Percentiles rank a stretch among this genome's conserved stretches.
Evolutionary conservation across 2,888 invertebrate species (phyloP).

Genomic region (Plebejus melissa): DNA sequence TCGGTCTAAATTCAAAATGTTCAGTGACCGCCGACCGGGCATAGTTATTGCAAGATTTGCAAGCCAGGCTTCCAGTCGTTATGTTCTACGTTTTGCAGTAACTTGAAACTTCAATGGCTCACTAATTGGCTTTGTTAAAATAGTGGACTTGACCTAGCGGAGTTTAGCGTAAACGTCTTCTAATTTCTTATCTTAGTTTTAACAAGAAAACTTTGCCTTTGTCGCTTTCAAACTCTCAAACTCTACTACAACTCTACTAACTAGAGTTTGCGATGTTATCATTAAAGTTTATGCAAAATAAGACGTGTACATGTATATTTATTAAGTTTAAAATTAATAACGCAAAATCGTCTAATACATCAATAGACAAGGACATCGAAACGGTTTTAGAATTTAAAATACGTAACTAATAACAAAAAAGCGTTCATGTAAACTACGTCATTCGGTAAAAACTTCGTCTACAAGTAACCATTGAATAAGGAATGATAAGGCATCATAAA

Average conservation of each 20-base stretch:
- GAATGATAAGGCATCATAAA: background rate
- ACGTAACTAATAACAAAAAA: background rate
- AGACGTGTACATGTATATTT: background rate
- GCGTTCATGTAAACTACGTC: background rate
- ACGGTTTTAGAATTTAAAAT: background rate
- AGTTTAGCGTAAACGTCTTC: background rate
- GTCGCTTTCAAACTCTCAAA: background rate
- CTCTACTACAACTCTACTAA: background rate
- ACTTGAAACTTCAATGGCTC: background rate
- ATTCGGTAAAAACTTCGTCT: no score
- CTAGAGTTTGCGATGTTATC: background rate
- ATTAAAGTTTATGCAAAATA: background rate
- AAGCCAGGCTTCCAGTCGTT: background rate
- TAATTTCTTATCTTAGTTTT: background rate
- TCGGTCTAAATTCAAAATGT: no score
- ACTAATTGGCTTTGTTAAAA: background rate
- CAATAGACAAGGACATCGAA: background rate
- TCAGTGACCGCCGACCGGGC: no score
- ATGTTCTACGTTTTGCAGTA: background rate
- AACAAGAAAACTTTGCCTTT: slow-evolving; percentile 1
- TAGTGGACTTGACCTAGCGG: background rate
- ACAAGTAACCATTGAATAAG: background rate
- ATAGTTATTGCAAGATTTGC: no score
- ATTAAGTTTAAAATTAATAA: background rate
- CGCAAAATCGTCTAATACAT: no score